Evolutionary conservation across 1,140 invertebrate species (phyloP).

Genomic region (Diabrotica virgifera): DNA sequence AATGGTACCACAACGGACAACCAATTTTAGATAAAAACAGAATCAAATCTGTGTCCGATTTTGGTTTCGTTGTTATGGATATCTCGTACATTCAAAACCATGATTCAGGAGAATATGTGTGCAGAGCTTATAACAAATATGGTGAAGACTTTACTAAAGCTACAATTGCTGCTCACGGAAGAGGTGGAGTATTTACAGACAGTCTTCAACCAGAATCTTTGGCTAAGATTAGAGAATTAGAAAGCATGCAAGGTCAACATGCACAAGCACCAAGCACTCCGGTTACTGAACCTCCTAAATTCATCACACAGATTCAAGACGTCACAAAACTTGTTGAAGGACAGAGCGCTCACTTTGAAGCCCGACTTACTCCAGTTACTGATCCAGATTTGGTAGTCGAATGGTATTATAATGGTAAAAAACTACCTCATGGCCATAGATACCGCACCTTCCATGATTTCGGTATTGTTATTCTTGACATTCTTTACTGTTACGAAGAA

Average conservation of each 20-base stretch:
- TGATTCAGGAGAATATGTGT: constrained; percentile 90
- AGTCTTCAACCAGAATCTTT: constrained; percentile 92
- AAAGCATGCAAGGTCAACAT: constrained; percentile 66
- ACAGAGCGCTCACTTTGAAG: constrained; percentile 93
- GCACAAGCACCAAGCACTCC: constrained; percentile 61
- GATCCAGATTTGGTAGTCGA: constrained; percentile 92
- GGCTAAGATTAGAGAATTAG: constrained; percentile 84
- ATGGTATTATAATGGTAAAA: constrained; percentile 93
- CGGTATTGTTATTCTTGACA: constrained; percentile 93
- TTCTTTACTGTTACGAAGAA: constrained; percentile 95
- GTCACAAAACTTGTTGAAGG: constrained; percentile 84
- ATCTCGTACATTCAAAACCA: constrained; percentile 92
- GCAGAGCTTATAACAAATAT: constrained; percentile 85
- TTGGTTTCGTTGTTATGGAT: constrained; percentile 93
- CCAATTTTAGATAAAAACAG: constrained; percentile 83
- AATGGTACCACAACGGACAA: constrained; percentile 93
- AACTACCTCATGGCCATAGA: constrained; percentile 86
- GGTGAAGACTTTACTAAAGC: constrained; percentile 86
- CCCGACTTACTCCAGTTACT: constrained; percentile 81
- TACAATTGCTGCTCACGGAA: constrained; percentile 76
- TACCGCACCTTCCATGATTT: constrained; percentile 97
- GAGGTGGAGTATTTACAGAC: constrained; percentile 88
- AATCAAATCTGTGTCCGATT: constrained; percentile 93
- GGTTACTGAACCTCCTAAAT: constrained; percentile 80
- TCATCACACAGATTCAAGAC: constrained; percentile 82